phyloP scores from a whole-genome alignment of 2,113 vertebrate species.

The Erythrocercus mccallii region DNA sequence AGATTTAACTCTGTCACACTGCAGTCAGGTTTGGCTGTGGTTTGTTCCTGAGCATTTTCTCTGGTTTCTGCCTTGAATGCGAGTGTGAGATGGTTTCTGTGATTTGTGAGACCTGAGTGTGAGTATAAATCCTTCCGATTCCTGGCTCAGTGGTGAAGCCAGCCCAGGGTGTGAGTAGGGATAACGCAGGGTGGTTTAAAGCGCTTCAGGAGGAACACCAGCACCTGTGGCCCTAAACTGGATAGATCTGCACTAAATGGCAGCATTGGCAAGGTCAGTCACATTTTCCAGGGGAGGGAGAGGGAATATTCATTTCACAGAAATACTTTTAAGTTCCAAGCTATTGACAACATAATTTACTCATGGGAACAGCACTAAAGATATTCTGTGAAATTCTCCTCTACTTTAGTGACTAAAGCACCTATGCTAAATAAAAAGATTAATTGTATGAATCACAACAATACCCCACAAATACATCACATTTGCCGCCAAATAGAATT shows the following conservation, averaged over 20 bases:
- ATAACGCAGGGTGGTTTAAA: rapidly evolving
- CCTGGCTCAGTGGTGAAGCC: rapidly evolving
- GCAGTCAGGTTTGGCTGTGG: rapidly evolving
- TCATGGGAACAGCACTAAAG: background rate
- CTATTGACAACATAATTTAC: background rate
- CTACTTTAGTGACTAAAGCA: background rate
- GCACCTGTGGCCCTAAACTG: background rate
- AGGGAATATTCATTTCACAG: background rate
- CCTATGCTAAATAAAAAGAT: background rate
- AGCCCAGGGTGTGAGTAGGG: rapidly evolving
- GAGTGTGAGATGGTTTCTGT: rapidly evolving
- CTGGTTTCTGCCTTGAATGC: rapidly evolving
- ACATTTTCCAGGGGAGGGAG: rapidly evolving
- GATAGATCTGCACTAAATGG: background rate
- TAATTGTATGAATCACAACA: background rate
- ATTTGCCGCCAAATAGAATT: background rate
- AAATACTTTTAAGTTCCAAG: background rate
- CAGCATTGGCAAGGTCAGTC: background rate
- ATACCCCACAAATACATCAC: background rate
- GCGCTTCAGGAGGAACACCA: background rate
- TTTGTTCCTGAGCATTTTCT: background rate
- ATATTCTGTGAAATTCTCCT: background rate
- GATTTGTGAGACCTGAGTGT: rapidly evolving
- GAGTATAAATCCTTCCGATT: background rate
- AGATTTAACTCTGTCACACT: background rate